Base-by-base conservation (phyloP, 2,888 invertebrate species). In the Sarcophaga caerulescens region DNA sequence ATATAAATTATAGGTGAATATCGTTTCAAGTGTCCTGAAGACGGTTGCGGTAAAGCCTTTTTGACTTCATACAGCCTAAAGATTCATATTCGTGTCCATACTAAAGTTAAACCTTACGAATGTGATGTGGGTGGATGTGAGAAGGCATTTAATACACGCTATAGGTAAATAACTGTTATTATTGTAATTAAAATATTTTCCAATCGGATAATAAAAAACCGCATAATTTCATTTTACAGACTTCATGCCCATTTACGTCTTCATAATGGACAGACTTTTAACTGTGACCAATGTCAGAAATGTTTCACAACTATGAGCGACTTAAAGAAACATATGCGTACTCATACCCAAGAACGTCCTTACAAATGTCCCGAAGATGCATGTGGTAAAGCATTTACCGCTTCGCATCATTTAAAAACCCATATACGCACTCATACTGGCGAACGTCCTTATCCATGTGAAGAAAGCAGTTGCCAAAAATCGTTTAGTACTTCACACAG, bases 261-360 rank as follows among this genome's bases (percentile, higher is more conserved):
- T 83, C 99, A 99, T 94, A 98, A 96, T 91, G 99, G 99, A 12
- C 96, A 98, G 92, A 98, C 98, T 10, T 99, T 99, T 93, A 98
- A 98, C 94, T 99, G 98, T 93, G 95, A 96, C 90, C 95, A 97
- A 76, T 99, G 98, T 91, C 94, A 95, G 86, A 98, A 98, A 92
- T 97, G 96, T 93, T 99, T 99, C 93, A 99, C 98, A 11, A 99
- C 98, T 21, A 94, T 97, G 87, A 98, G 98, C 93, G 98, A 99
- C 94, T 95, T 98, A 89, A 97, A 98, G 94, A 99, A 99, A 94
- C 99, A 99, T 93, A 95, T 96, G 90, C 95, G 98, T 84, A 98
- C 97, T 35, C 98, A 98, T 91, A 98, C 98, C 19, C 97, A 98
- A 92, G 98, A 98, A 93, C 94, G 97, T 90, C 97, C 97, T 0